Percentiles rank a stretch among this genome's conserved stretches.
phyloP scores from a whole-genome alignment of 2,797 vertebrate genomes.

The Clarias laeviceps region DNA sequence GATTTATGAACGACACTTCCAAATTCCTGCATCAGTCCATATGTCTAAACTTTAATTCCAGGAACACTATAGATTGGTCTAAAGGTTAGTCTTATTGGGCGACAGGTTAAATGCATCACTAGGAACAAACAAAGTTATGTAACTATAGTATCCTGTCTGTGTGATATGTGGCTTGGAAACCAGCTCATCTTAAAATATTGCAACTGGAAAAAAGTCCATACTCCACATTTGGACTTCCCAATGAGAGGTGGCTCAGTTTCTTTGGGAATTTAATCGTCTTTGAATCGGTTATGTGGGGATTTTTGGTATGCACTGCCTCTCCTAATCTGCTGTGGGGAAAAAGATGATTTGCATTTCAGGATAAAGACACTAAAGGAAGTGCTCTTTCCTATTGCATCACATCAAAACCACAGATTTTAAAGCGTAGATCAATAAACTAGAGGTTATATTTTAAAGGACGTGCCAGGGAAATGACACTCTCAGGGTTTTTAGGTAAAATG shows the following conservation, averaged over 20 bases:
- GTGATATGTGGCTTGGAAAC: neutral
- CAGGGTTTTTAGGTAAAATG: neutral
- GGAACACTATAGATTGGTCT: neutral
- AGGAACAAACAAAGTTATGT: neutral
- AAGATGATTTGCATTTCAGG: neutral
- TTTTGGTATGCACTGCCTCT: neutral
- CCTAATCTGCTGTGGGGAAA: neutral
- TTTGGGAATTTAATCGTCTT: neutral
- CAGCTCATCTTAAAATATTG: neutral
- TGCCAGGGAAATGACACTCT: neutral
- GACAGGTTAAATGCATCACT: neutral
- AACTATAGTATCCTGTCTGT: neutral
- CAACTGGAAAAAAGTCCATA: neutral
- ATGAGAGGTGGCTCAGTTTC: neutral
- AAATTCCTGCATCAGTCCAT: neutral
- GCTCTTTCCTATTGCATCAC: neutral
- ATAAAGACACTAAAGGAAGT: neutral
- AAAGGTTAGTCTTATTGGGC: neutral
- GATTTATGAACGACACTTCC: neutral
- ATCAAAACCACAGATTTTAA: neutral
- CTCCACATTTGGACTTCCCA: neutral
- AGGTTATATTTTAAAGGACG: neutral
- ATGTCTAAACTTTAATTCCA: neutral
- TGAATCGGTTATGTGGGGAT: neutral
- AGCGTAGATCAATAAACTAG: neutral